phyloP scores from a whole-genome alignment of 2,113 vertebrate genomes.

The Equus quagga region DNA sequence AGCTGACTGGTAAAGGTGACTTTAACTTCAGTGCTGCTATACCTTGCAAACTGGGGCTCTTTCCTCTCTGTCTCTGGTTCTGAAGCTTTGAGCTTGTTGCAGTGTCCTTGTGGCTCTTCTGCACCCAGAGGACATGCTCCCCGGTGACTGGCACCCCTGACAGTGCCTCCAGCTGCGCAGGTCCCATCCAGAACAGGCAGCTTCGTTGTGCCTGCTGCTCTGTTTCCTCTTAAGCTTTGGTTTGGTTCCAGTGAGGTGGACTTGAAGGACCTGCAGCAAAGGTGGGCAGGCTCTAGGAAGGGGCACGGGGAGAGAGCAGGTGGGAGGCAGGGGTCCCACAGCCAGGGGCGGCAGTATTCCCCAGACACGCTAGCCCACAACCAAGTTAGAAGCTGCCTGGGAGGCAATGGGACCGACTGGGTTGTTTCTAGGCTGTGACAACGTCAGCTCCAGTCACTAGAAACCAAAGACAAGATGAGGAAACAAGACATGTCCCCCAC shows the following conservation, averaged over 20 bases:
- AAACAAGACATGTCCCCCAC: not conserved
- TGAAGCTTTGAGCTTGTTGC: not conserved
- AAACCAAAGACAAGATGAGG: not conserved
- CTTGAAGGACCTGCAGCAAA: not conserved
- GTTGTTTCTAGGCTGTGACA: not conserved
- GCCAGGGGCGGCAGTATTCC: not conserved
- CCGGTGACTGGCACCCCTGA: fast-evolving
- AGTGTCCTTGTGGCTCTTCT: not conserved
- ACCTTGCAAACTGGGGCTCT: not conserved
- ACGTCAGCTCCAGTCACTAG: not conserved
- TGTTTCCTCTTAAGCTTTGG: not conserved
- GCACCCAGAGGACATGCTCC: not conserved
- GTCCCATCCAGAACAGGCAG: not conserved
- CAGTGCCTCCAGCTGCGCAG: fast-evolving
- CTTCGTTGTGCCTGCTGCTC: not conserved
- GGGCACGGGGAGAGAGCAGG: fast-evolving
- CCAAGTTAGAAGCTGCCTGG: not conserved
- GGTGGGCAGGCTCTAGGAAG: not conserved
- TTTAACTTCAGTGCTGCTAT: not conserved
- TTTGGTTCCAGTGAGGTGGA: not conserved
- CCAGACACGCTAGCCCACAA: not conserved
- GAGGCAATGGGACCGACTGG: not conserved
- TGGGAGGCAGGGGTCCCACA: not conserved
- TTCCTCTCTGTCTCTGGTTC: not conserved
- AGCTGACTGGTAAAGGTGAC: not conserved